Percentiles rank a stretch among this genome's conserved stretches.
phyloP scores from a whole-genome alignment of 2,113 vertebrate species.

The Bucco capensis region DNA sequence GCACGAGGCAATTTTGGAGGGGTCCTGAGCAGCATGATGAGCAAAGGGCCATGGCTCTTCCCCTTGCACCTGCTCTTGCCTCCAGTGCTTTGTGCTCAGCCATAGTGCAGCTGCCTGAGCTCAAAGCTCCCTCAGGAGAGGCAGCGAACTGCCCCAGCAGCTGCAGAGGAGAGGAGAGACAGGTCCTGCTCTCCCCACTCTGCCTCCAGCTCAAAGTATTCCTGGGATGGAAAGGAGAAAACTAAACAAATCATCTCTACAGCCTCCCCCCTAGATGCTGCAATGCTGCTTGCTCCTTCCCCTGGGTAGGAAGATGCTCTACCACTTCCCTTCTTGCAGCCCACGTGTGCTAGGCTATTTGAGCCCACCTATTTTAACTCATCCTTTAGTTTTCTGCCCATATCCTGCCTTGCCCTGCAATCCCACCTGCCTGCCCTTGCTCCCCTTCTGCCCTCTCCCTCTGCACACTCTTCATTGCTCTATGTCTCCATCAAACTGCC shows the following conservation, averaged over 20 bases:
- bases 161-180: background rate
- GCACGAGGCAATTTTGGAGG: background rate
- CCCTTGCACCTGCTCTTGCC: slow-evolving; percentile 33
- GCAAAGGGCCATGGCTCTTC: background rate
- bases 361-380: background rate
- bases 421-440: background rate
- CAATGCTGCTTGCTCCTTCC: background rate
- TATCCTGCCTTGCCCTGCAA: background rate
- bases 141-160: background rate
- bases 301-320: background rate
- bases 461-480: rapidly evolving
- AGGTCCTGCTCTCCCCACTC: background rate
- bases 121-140: background rate
- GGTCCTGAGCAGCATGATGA: background rate
- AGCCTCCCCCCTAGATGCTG: background rate
- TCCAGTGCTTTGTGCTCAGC: background rate
- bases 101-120: background rate
- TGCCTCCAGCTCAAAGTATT: background rate
- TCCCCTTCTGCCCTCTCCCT: background rate
- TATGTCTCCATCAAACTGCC: background rate
- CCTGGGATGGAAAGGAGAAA: background rate
- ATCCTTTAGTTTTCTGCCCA: no score
- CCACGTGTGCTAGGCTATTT: rapidly evolving
- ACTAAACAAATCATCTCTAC: background rate
- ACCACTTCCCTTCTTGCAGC: background rate